Evolutionary conservation across 2,888 invertebrate species (phyloP).

Genomic region (Acanthococcus lagerstroemiae): DNA sequence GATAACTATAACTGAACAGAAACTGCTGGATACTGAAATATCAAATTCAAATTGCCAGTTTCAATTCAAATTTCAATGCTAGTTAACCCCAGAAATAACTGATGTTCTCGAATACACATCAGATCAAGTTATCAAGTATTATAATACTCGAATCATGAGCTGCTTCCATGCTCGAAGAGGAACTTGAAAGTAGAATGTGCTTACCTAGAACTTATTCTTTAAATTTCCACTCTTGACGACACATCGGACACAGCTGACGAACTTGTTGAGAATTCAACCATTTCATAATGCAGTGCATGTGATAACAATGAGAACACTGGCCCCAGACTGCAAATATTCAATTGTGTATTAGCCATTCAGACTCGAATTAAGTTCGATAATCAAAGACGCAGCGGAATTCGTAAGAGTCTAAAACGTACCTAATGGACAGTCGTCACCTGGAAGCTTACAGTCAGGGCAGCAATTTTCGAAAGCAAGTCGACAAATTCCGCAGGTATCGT

Average conservation of each 20-base stretch:
- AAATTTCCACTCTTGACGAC: slow-evolving; percentile 98
- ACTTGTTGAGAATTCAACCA: slow-evolving; percentile 91
- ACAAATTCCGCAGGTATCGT: slow-evolving; percentile 98
- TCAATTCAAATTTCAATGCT: no score
- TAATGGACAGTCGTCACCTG: slow-evolving; percentile 95
- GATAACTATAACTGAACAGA: no score
- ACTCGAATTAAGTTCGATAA: neutral
- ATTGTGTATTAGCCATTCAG: neutral
- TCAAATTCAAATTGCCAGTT: no score
- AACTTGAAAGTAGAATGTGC: no score
- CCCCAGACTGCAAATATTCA: slow-evolving; percentile 67
- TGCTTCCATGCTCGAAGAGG: no score
- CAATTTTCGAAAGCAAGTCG: slow-evolving; percentile 98
- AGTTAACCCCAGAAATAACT: no score
- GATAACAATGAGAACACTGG: slow-evolving; percentile 97
- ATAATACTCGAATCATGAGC: no score
- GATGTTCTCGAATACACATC: no score
- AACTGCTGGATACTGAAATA: no score
- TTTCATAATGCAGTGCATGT: slow-evolving; percentile 99
- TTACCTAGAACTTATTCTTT: slow-evolving; percentile 57
- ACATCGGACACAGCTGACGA: slow-evolving; percentile 89
- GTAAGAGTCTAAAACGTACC: slow-evolving; percentile 42
- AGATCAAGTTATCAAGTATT: no score
- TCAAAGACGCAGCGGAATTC: neutral
- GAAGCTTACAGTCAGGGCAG: slow-evolving; percentile 93